Percentiles rank a stretch among this genome's conserved stretches.
These are phyloP conservation scores for Synergus gifuensis DNA, from an alignment of 2,888 invertebrate genomes.

Conservation along the genomic window DNA sequence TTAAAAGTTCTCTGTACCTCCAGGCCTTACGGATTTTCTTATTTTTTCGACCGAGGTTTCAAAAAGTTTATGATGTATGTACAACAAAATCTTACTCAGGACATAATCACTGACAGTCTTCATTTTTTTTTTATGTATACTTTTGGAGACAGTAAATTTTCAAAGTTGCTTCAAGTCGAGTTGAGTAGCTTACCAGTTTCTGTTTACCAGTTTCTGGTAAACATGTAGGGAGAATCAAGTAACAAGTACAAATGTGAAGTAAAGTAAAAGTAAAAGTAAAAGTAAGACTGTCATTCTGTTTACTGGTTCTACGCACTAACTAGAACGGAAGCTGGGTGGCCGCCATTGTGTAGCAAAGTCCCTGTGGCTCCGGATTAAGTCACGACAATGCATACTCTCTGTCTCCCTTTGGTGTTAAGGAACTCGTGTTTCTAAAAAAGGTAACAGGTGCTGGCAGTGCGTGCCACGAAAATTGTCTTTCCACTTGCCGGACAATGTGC, in stretches of 20 bases:
- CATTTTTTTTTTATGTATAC: too few relatives aligned
- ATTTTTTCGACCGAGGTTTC: background rate
- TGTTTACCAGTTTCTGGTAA: background rate
- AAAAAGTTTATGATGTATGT: background rate
- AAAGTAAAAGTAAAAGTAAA: constrained; percentile 19
- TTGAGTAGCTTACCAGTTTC: background rate
- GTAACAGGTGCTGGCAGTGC: constrained; percentile 65
- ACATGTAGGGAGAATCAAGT: background rate
- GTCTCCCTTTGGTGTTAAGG: constrained; percentile 42
- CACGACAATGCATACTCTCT: constrained; percentile 54
- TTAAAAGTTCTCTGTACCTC: constrained; percentile 1
- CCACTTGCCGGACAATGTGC: constrained; percentile 59
- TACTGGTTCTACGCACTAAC: constrained; percentile 57
- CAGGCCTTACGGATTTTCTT: background rate
- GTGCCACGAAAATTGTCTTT: constrained; percentile 54
- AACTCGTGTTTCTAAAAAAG: constrained; percentile 61
- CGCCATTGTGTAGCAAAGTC: constrained; percentile 65
- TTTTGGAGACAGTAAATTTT: background rate
- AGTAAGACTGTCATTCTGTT: constrained; percentile 25
- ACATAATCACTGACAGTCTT: background rate
- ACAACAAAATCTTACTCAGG: background rate
- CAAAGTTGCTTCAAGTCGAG: background rate
- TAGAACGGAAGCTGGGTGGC: constrained; percentile 70
- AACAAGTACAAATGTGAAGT: constrained; percentile 36
- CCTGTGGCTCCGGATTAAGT: constrained; percentile 62